Base-by-base conservation (phyloP, 2,797 vertebrate species). In the Sardinella longiceps region DNA sequence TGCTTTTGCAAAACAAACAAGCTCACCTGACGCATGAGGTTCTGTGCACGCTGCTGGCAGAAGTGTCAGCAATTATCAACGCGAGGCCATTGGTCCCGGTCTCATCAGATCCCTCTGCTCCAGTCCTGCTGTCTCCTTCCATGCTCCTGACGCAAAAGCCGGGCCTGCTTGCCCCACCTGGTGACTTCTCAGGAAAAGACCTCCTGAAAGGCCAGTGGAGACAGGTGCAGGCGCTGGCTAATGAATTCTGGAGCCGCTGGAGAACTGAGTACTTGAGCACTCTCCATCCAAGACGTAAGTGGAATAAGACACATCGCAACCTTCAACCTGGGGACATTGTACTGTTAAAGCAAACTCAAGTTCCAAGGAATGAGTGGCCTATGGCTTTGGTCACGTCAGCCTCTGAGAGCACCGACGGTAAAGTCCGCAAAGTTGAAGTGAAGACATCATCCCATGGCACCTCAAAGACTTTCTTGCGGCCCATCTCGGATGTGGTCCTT, bases 171-270 rank as follows among this genome's bases (percentile, higher is more conserved):
- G n/a, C n/a, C n/a, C n/a, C n/a, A n/a, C n/a, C n/a, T n/a, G n/a
- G n/a, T n/a, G n/a, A 43, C 39, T 43, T 43, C 39, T 51, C 28
- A 10, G n/a, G n/a, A 4, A 84, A 80, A 3, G 63, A 82, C 23
- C 81, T 86, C 0, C 63, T 82, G 0, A 83, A 58, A 15, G 37
- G 77, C 23, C 87, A 87, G 84, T 87, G 87, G 86, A 87, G 43
- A 28, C 74, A 53, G 56, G 85, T 88, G 15, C 85, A 88, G 5
- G 77, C 45, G 11, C 53, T 87, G 30, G 82, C 84, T 2, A 84
- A 83, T 43, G 53, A 82, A 20, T 86, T 88, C 53, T 88, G 82
- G 85, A 39, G 1, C 1, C n/a, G 66, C 25, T 88, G 84, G 82
- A 80, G 80, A 56, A 83, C 80, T 15, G 63, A 84, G 25, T 86